These are phyloP conservation scores for Rhyacichthys aspro DNA, from an alignment of 2,797 vertebrate species.

Conservation along the genomic window DNA sequence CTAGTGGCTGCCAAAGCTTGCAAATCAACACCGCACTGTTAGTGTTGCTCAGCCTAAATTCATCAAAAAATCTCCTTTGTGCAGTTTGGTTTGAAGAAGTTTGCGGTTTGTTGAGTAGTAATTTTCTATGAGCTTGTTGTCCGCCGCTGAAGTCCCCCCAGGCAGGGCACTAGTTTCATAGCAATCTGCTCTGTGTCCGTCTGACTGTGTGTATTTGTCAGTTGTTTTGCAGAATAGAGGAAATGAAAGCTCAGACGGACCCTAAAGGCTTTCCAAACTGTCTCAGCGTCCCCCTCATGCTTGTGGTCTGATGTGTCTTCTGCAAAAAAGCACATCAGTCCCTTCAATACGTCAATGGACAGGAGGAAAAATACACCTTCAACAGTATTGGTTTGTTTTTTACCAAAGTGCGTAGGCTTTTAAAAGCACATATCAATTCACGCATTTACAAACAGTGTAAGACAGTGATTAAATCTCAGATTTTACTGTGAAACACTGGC, in stretches of 20 bases:
- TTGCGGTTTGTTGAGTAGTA: conserved; percentile 20
- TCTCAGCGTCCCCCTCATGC: conserved; percentile 56
- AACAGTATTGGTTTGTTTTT: no score
- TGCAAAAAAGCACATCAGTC: conserved; percentile 30
- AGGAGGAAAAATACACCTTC: neutral
- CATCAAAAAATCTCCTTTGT: neutral
- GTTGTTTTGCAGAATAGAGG: conserved; percentile 74
- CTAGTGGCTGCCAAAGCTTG: neutral
- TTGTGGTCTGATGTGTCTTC: conserved; percentile 23
- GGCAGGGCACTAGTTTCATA: conserved; percentile 55
- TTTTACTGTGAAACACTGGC: conserved; percentile 57
- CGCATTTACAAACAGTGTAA: conserved; percentile 7
- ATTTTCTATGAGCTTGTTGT: conserved; percentile 36
- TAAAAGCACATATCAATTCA: neutral
- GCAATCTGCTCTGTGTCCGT: conserved; percentile 44
- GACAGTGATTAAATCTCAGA: conserved; percentile 63
- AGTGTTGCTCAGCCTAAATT: conserved; percentile 3
- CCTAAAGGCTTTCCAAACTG: conserved; percentile 63
- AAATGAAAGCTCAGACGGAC: conserved; percentile 80
- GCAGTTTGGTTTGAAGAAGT: conserved; percentile 18
- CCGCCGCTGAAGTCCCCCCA: conserved; percentile 31
- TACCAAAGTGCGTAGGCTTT: no score
- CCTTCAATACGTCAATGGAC: conserved; percentile 30
- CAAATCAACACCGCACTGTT: conserved; percentile 3
- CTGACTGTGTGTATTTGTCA: conserved; percentile 35